phyloP scores from a whole-genome alignment of 2,797 vertebrate species.

The Gila robusta region DNA sequence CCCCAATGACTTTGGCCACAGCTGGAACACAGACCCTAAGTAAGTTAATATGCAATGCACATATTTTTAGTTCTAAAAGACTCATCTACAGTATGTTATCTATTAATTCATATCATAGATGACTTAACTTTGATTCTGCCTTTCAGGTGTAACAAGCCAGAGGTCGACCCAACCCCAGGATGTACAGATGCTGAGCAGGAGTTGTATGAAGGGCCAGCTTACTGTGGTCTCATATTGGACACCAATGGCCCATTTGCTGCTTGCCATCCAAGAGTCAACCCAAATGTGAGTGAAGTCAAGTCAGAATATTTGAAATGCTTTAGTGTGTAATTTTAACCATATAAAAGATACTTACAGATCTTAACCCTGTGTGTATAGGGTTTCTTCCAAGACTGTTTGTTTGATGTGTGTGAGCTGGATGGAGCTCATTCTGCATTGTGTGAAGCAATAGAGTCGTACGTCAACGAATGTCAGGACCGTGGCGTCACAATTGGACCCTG shows the following conservation, averaged over 20 bases:
- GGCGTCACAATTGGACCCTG: slow-evolving; percentile 74
- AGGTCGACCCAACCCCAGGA: slow-evolving; percentile 67
- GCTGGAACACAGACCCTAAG: slow-evolving; percentile 78
- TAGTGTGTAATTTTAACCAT: not conserved
- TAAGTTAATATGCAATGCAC: slow-evolving; percentile 46
- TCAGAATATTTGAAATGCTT: not conserved
- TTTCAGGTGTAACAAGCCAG: slow-evolving; percentile 74
- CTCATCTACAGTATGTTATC: not conserved
- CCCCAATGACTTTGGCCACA: slow-evolving; percentile 77
- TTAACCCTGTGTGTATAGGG: slow-evolving; percentile 65
- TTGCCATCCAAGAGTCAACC: slow-evolving; percentile 77
- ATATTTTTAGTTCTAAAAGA: not conserved
- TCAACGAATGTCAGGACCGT: slow-evolving; percentile 80
- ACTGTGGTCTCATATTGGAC: slow-evolving; percentile 79
- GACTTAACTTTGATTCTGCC: slow-evolving; percentile 15
- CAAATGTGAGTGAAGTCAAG: slow-evolving; percentile 72
- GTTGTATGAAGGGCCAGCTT: slow-evolving; percentile 72
- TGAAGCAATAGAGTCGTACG: slow-evolving; percentile 80
- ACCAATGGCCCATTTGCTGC: slow-evolving; percentile 76
- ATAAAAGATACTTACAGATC: not conserved
- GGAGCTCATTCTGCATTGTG: slow-evolving; percentile 75
- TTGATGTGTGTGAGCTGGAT: slow-evolving; percentile 80
- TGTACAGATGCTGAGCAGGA: slow-evolving; percentile 73
- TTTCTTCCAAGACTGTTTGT: slow-evolving; percentile 79
- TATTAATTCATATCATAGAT: not conserved